These are phyloP conservation scores for Falco naumanni DNA, from an alignment of 2,797 vertebrate species.

Conservation along the genomic window DNA sequence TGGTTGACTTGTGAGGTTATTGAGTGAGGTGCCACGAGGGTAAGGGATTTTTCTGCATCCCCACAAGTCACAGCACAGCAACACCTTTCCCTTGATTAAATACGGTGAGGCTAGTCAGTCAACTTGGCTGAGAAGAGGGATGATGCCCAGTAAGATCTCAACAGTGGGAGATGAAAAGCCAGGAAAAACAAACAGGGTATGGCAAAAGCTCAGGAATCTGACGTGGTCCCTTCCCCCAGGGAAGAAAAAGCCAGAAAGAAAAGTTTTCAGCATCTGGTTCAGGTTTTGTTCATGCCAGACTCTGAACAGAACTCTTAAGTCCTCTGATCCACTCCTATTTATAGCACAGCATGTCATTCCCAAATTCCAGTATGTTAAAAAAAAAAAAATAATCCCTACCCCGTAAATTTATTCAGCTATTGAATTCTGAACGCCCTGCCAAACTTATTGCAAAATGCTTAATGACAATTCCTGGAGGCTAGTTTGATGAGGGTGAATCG, in stretches of 20 bases:
- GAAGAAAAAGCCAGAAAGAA: constrained; percentile 41
- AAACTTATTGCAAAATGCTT: constrained; percentile 41
- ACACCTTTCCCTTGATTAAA: not conserved
- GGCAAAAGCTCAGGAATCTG: constrained; percentile 66
- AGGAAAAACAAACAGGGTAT: constrained; percentile 50
- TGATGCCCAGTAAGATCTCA: constrained; percentile 1
- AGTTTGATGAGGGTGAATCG: not conserved
- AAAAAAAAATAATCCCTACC: not conserved
- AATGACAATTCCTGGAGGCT: not conserved
- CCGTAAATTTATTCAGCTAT: constrained; percentile 10
- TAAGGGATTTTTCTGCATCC: not conserved
- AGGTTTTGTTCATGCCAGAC: constrained; percentile 55
- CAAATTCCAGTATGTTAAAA: constrained; percentile 42
- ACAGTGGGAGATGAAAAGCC: constrained; percentile 25
- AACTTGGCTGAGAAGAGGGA: not conserved
- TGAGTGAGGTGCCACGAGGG: not conserved
- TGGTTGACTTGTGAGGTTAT: not conserved
- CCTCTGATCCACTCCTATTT: constrained; percentile 62
- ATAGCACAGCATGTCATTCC: constrained; percentile 48
- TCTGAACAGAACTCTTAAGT: constrained; percentile 31
- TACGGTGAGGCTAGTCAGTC: not conserved
- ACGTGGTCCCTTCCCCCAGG: constrained; percentile 30
- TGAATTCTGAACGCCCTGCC: not conserved
- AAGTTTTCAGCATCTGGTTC: constrained; percentile 67
- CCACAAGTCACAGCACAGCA: not conserved